Base-by-base conservation (phyloP, 2,888 invertebrate genomes). In the Coenonympha glycerion region DNA sequence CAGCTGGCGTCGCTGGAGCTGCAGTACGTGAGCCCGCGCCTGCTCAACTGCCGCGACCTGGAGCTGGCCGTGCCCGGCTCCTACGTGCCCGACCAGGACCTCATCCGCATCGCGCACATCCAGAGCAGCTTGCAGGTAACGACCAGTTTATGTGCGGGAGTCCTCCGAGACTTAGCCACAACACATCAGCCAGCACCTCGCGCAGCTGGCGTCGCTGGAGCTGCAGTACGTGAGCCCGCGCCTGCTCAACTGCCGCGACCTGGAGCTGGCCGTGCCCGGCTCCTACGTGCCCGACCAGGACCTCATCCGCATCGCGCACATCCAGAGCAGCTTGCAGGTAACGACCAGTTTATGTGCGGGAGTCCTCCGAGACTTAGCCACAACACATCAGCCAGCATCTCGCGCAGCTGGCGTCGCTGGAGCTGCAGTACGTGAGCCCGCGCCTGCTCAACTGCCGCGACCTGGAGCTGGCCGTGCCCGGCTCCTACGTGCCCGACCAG, bases 11-110 rank as follows among this genome's bases (percentile, higher is more conserved):
- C 95, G 2, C 85, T 97, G 34, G 97, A 97, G 79, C 86, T 97
- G 64, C 97, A 98, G 71, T 98, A 98, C 78, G 98, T 99, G 6
- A 97, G 97, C 52, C 98, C 98, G n/a, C 95, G 96, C 61, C 85
- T 99, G 62, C 88, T 97, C 49, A 90, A 91, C 55, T 97, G 97
- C 77, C 91, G 95, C 57, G 96, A 99, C 81, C 87, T 99, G 60
- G 96, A 99, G 79, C 87, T 99, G 36, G 98, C 98, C 0, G 98
- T 99, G 9, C 99, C 99, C 0, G 99, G 99, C 26, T 97, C 97
- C 26, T 99, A 99, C 74, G 94, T 94, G 68, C 99, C 99, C 0
- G 95, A 95, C 45, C 94, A 95, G 73, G 92, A 94, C 11, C 89
- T 97, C 31, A 95, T 98, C 52, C 89, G 95, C 59, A 98, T 99